Conservation (phyloP, 2,113 vertebrate species). For the Myxocyprinus asiaticus region DNA sequence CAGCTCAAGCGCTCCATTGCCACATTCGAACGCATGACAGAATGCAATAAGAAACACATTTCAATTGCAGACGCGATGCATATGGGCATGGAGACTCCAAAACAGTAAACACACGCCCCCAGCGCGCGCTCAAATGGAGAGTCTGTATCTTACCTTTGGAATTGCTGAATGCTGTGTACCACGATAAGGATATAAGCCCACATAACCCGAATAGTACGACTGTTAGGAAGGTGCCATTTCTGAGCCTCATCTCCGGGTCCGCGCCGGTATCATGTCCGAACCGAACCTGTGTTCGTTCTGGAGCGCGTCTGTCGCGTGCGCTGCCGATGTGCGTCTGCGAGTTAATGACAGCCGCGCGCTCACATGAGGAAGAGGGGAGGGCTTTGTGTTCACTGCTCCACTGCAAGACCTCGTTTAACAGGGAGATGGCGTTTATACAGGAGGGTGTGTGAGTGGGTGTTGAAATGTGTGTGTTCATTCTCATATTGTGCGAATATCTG, state of each 20-base stretch:
- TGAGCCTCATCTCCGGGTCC: constrained; percentile 88
- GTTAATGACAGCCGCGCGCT: constrained; percentile 32
- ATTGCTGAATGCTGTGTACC: constrained; percentile 95
- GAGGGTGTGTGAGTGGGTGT: constrained; percentile 5
- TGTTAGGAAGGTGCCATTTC: constrained; percentile 94
- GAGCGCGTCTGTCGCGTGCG: constrained; percentile 15
- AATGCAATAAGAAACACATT: neutral
- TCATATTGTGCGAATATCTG: neutral
- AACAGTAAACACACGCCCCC: neutral
- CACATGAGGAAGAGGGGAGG: constrained; percentile 5
- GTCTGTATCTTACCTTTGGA: constrained; percentile 85
- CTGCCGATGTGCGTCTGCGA: constrained; percentile 13
- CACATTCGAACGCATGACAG: constrained; percentile 9
- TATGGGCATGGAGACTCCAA: neutral
- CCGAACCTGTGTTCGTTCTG: constrained; percentile 51
- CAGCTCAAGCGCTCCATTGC: neutral
- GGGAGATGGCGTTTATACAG: constrained; percentile 5
- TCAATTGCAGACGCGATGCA: neutral
- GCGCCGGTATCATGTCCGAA: constrained; percentile 76
- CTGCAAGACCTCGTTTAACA: constrained; percentile 13
- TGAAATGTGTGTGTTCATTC: neutral
- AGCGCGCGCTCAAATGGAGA: neutral
- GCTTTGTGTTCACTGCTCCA: neutral
- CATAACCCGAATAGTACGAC: constrained; percentile 91
- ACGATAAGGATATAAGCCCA: constrained; percentile 92